Evolutionary conservation across 2,113 vertebrate genomes (phyloP).

Genomic region (Mola mola): DNA sequence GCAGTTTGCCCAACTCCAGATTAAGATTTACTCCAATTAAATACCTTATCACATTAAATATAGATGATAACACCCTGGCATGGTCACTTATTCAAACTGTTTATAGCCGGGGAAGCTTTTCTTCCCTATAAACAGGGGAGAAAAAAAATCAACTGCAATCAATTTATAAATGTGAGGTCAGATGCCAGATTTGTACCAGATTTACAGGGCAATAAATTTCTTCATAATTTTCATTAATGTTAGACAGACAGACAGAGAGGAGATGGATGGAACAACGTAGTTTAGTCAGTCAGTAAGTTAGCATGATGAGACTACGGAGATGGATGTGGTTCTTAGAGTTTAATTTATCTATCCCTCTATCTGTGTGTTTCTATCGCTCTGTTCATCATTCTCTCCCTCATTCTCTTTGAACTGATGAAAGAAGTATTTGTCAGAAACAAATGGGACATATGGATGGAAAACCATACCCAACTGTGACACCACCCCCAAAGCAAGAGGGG

Average conservation of each 20-base stretch:
- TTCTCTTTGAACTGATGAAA: too few species aligned
- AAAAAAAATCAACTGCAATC: slow-evolving; percentile 44
- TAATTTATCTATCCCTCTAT: slow-evolving; percentile 3
- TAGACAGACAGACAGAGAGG: slow-evolving; percentile 6
- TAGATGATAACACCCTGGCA: slow-evolving; percentile 47
- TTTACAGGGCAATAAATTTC: too few species aligned
- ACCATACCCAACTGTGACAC: background rate
- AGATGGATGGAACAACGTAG: slow-evolving; percentile 9
- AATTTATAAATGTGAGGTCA: slow-evolving; percentile 29
- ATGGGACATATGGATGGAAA: slow-evolving; percentile 20
- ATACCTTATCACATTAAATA: slow-evolving; percentile 63
- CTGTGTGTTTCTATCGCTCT: slow-evolving; percentile 14
- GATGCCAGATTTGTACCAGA: slow-evolving; percentile 19
- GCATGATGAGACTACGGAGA: slow-evolving; percentile 3
- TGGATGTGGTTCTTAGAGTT: background rate
- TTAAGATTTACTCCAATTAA: slow-evolving; percentile 61
- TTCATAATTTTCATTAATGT: too few species aligned
- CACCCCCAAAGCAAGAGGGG: slow-evolving; percentile 18
- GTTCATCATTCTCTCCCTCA: slow-evolving; percentile 18
- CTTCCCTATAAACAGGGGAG: background rate
- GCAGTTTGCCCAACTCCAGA: slow-evolving; percentile 44
- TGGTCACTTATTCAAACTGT: slow-evolving; percentile 17
- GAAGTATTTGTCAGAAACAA: slow-evolving; percentile 17
- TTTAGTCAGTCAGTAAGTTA: background rate
- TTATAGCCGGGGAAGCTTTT: slow-evolving; percentile 46